Percentiles rank a stretch among this genome's conserved stretches.
Evolutionary conservation across 2,888 invertebrate genomes (phyloP).

Genomic region (Trachelus troglodyta): DNA sequence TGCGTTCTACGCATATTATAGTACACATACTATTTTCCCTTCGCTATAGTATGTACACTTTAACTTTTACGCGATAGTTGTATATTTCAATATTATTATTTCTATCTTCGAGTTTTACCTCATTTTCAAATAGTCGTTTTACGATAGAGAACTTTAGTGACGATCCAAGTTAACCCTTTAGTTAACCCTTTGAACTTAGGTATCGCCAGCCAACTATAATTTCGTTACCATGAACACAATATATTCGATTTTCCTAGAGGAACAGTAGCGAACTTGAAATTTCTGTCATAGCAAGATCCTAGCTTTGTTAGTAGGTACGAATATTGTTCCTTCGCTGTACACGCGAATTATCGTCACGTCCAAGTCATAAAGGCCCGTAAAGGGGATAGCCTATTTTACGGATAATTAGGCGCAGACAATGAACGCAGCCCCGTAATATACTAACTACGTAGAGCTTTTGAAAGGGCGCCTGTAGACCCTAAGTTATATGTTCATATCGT

Average conservation of each 20-base stretch:
- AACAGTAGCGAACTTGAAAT: not conserved
- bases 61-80: not conserved
- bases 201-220: not conserved
- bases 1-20: conserved; percentile 27
- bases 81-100: not conserved
- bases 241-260: not conserved
- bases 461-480: not conserved
- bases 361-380: conserved; percentile 26
- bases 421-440: conserved; percentile 16
- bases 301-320: not conserved
- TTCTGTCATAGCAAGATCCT: not conserved
- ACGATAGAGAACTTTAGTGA: not conserved
- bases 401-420: conserved; percentile 37
- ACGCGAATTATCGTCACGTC: conserved; percentile 6
- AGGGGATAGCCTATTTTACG: conserved; percentile 33
- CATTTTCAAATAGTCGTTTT: not conserved
- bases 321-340: not conserved
- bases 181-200: not conserved
- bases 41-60: not conserved
- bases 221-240: not conserved
- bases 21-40: not conserved
- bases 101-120: not conserved
- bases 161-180: not conserved
- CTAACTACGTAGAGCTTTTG: not conserved
- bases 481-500: not conserved